Base-by-base conservation (phyloP, 2,888 invertebrate genomes). In the Philopedon plagiatum region DNA sequence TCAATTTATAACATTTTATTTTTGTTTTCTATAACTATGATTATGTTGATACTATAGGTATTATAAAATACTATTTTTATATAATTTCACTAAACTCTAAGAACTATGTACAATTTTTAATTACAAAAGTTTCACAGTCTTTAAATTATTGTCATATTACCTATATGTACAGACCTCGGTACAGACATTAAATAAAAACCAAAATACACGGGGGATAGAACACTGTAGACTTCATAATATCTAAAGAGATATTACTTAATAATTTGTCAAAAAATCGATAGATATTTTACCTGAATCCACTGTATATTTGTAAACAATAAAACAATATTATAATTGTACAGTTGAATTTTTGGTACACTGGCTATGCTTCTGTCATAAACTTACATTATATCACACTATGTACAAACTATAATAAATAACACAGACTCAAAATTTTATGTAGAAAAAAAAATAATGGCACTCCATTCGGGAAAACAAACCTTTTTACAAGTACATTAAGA, bases 71-170 rank as follows among this genome's bases (percentile, higher is more conserved):
- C 46, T 46, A 26, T 41, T 58, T 54, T 26, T 13, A 46, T 46
- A 26, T 49, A 29, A 54, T 15, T 54, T 54, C 13, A 26, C 51
- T 54, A 29, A 29, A 29, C 0, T 0, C 29, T 54, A 54, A 54
- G 29, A 29, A 54, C 15, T 26, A 26, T 54, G 51, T 54, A 54
- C 51, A 54, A 13, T 29, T 54, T 29, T 15, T 54, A 54, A n/a
- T 18, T 51, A 39, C 37, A 26, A 54, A 54, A 39, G 29, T 51
- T 37, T 70, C 70, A 64, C 70, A 70, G 70, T 70, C 70, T 70
- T 70, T 63, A 70, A 51, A 58, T 70, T 70, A 70, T 70, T 70
- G 70, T 70, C 70, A 21, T 68, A 54, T 54, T 54, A 54, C 29
- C 57, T 68, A 68, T 13, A 58, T 44, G 51, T 21, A 51, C 39